Conservation (phyloP, 2,888 invertebrate genomes). For the Andricus curvator region DNA sequence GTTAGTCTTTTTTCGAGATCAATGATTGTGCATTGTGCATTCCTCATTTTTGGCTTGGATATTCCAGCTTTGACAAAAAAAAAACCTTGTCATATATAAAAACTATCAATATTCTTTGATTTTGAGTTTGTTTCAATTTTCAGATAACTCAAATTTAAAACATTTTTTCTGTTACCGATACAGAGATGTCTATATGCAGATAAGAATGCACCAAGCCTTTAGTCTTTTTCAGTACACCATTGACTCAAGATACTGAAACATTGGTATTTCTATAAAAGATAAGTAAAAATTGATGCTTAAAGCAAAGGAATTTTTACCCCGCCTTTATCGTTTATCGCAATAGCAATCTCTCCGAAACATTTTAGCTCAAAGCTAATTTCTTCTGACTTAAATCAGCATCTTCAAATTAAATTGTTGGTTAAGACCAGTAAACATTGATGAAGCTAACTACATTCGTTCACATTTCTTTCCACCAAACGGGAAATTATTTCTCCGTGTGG, state of each 20-base stretch:
- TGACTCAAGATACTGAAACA: neutral
- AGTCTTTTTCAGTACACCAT: too few relatives aligned
- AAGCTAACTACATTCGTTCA: neutral
- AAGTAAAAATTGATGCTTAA: neutral
- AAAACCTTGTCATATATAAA: too few relatives aligned
- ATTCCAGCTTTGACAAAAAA: too few relatives aligned
- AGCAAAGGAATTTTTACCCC: neutral
- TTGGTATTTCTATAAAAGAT: too few relatives aligned
- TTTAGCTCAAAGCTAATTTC: constrained; percentile 16
- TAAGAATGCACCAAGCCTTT: constrained; percentile 6
- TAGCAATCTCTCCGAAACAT: neutral
- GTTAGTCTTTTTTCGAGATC: constrained; percentile 4
- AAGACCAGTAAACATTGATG: constrained; percentile 16
- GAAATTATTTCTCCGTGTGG: constrained; percentile 18
- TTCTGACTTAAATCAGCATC: constrained; percentile 26
- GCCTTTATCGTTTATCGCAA: neutral
- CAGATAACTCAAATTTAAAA: neutral
- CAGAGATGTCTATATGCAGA: constrained; percentile 28
- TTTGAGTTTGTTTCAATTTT: neutral
- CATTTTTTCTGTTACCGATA: constrained; percentile 27
- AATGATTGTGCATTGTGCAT: neutral
- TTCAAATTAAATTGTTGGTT: constrained; percentile 22
- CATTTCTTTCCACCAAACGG: neutral
- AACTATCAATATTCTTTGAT: neutral
- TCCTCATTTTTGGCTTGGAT: too few relatives aligned